phyloP scores from a whole-genome alignment of 2,888 invertebrate species.

The Limnephilus marmoratus region DNA sequence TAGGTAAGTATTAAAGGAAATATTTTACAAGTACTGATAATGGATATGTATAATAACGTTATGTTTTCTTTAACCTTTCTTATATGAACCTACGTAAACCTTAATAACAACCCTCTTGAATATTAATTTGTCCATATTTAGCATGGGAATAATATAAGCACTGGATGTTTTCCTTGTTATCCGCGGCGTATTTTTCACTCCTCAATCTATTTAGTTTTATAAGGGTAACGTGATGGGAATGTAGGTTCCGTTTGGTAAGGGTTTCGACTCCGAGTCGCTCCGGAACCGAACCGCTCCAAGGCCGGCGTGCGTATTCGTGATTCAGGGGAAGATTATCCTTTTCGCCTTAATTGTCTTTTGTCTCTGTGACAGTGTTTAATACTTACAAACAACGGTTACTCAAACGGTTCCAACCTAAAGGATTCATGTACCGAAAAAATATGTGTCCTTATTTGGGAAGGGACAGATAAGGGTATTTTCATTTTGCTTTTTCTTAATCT shows the following conservation, averaged over 20 bases:
- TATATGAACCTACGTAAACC: not conserved
- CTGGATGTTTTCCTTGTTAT: not conserved
- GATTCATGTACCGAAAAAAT: not conserved
- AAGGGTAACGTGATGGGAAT: constrained; percentile 26
- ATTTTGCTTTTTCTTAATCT: too few relatives aligned
- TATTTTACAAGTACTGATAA: not conserved
- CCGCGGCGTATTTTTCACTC: not conserved
- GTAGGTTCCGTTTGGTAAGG: not conserved
- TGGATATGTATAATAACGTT: not conserved
- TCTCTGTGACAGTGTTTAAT: constrained; percentile 23
- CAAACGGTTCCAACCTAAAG: not conserved
- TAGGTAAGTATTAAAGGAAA: too few relatives aligned
- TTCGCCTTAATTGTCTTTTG: constrained; percentile 40
- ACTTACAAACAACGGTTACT: constrained; percentile 18
- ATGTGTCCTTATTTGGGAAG: not conserved
- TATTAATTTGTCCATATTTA: not conserved
- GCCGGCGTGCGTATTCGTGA: not conserved
- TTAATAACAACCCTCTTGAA: not conserved
- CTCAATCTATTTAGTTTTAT: constrained; percentile 16
- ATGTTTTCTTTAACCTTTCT: not conserved
- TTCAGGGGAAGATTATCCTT: constrained; percentile 21
- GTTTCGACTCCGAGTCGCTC: not conserved
- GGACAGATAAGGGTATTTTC: too few relatives aligned
- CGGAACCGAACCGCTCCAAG: not conserved
- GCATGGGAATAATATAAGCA: not conserved